Evolutionary conservation across 2,888 invertebrate species (phyloP), one percentile per base, ranked within the genome.

Genomic region (Alviniconcha strummeri): DNA sequence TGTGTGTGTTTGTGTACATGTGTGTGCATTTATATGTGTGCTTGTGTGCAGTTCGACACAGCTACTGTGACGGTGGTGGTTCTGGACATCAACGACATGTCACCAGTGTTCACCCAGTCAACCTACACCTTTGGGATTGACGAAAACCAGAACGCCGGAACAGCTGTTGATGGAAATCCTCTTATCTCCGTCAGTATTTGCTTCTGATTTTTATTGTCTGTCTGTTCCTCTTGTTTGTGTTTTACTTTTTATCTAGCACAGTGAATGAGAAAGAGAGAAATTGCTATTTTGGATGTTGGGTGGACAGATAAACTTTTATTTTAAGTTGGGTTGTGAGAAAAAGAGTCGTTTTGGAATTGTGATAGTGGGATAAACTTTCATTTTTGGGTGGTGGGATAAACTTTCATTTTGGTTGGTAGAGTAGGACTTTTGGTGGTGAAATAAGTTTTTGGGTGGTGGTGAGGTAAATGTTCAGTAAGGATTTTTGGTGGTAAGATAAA

Each of bases 11-110:
- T 17, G 71, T 71, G 71, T 19, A 7, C n/a, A n/a, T 71, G 71
- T 74, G 74, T 54, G 52, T 74, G 74, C n/a, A 52, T 74, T 0
- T 74, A 52, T 74, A 52, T 19, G 57, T 55, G 52, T 57, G 75
- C 55, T 54, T 54, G 55, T 67, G 54, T 69, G n/a, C 88, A 89
- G 87, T 82, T 86, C 52, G 90, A 85, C 5, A 86, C 86, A 36
- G 82, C 86, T 76, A 89, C 88, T 57, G 84, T 88, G 81, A 90
- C 84, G 54, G 88, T 88, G 54, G 81, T 64, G 3, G 83, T 91
- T 13, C 83, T 84, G 4, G 91, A 91, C 72, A 87, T 89, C 74
- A 91, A 91, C 84, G 91, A 91, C 82, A 89, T 90, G 76, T 85
- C 84, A 8, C 90, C 91, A 36, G n/a, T 52, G 8, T 91, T 91